Conservation (phyloP, 1,140 invertebrate genomes). For the Drosophila obscura region DNA sequence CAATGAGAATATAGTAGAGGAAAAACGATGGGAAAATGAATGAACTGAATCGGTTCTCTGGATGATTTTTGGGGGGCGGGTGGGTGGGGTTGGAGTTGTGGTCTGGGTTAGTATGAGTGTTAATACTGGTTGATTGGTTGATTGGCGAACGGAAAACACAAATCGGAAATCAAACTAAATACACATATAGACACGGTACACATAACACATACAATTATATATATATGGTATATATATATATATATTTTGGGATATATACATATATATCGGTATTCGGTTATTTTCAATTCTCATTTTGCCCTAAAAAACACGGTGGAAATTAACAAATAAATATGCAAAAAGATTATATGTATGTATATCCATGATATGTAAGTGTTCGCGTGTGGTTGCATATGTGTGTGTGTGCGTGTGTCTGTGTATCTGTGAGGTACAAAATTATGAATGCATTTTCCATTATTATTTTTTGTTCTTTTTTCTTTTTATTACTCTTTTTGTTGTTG, state of each 20-base stretch:
- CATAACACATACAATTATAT: constrained; percentile 75
- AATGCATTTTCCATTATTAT: constrained; percentile 41
- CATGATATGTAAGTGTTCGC: constrained; percentile 39
- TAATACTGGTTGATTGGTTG: constrained; percentile 70
- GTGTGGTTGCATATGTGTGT: constrained; percentile 19
- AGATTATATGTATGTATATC: constrained; percentile 36
- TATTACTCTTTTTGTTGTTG: constrained; percentile 32
- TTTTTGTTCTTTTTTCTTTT: constrained; percentile 27
- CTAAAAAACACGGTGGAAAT: constrained; percentile 37
- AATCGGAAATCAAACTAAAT: constrained; percentile 76
- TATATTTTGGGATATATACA: constrained; percentile 46
- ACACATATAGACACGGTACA: constrained; percentile 83
- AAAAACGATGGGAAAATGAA: constrained; percentile 14
- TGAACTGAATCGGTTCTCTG: constrained; percentile 3
- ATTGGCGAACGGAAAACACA: constrained; percentile 48
- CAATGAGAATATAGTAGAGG: not conserved
- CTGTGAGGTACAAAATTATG: constrained; percentile 41
- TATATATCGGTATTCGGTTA: constrained; percentile 67
- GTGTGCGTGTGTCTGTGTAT: constrained; percentile 6
- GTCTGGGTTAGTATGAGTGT: constrained; percentile 69
- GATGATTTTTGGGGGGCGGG: constrained; percentile 16
- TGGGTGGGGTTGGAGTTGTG: constrained; percentile 34
- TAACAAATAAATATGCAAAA: constrained; percentile 32
- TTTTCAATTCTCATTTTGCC: constrained; percentile 53
- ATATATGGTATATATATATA: constrained; percentile 39